A percentile compares a stretch with the other conserved stretches of the same genome.
Conservation (phyloP, 2,888 invertebrate species). For the Tenthredo scrophulariae region DNA sequence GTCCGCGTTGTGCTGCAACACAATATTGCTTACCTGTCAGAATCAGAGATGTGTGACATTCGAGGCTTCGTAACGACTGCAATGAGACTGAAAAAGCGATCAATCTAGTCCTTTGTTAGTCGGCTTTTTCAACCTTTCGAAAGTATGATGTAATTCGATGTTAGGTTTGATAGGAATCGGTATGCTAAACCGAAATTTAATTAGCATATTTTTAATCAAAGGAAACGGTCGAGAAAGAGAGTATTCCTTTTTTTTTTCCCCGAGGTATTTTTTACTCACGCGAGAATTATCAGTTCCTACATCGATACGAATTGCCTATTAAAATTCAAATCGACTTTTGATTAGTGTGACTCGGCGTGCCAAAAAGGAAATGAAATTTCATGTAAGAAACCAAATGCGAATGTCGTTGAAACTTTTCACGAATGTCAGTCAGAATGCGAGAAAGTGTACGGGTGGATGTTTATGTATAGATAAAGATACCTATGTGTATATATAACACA, state of each 20-base stretch:
- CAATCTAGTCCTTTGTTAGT: background rate
- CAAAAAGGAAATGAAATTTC: background rate
- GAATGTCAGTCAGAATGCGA: constrained; percentile 22
- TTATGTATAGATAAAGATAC: background rate
- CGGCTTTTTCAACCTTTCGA: background rate
- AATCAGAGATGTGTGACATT: background rate
- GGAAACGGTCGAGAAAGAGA: background rate
- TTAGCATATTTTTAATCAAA: background rate
- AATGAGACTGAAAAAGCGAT: background rate
- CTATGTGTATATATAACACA: background rate
- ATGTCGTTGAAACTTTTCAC: background rate
- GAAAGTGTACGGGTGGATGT: constrained; percentile 25
- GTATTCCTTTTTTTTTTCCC: no score
- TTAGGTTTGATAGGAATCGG: background rate
- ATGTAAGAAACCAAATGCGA: background rate
- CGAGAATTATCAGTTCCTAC: background rate
- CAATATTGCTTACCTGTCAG: background rate
- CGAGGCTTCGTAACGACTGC: background rate
- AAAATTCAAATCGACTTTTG: background rate
- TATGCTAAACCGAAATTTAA: background rate
- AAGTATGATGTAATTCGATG: background rate
- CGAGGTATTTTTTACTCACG: background rate
- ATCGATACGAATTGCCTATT: background rate
- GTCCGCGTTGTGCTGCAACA: background rate
- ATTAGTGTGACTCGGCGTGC: background rate